Evolutionary conservation across 2,797 vertebrate species (phyloP), one percentile per base, ranked within the genome.

Genomic region (Pseudocheirus occidentalis): DNA sequence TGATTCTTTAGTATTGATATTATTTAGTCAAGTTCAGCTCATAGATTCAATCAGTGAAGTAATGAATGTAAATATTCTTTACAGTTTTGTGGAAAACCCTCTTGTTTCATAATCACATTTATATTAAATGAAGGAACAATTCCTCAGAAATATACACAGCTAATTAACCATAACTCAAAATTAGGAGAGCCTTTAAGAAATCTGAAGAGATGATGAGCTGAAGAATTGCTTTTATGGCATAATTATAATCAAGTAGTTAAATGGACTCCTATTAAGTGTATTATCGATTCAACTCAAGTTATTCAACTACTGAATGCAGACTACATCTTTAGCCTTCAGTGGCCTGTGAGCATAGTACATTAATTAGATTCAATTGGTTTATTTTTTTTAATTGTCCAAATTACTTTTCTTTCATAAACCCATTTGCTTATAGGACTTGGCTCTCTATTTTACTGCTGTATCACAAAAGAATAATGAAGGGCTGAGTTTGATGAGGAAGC

Each of bases 231-330:
- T 31, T 92, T 95, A 97, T 94, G 93, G 90, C 54, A 90, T 97
- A 96, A 97, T 96, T 97, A 95, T 93, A 95, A 95, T 55, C 93
- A 56, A 10, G 46, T 12, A 66, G 16, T 95, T 97, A 94, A 96
- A 95, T 92, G 73, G 95, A 91, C 94, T 87, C 90, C 96, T 95
- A 96, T 92, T 96, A 96, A 95, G 73, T 55, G 54, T 40, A n/a
- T 95, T 95, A 97, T 95, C 94, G 96, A 90, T 90, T 90, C 50
- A 95, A 95, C 89, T 95, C 73, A 92, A 95, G 87, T 95, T 92
- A 94, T 89, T 96, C 66, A 91, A 92, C 90, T 46, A 40, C 57
- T 91, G 93, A 92, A n/a, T 95, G 58, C 91, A 90, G 52, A 53
- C 52, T 55, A 54, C 54, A 13, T 90, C 31, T 90, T 40, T 24